These are phyloP conservation scores for Ostrea denselamellosa DNA, from an alignment of 1,140 invertebrate genomes.

Conservation along the genomic window DNA sequence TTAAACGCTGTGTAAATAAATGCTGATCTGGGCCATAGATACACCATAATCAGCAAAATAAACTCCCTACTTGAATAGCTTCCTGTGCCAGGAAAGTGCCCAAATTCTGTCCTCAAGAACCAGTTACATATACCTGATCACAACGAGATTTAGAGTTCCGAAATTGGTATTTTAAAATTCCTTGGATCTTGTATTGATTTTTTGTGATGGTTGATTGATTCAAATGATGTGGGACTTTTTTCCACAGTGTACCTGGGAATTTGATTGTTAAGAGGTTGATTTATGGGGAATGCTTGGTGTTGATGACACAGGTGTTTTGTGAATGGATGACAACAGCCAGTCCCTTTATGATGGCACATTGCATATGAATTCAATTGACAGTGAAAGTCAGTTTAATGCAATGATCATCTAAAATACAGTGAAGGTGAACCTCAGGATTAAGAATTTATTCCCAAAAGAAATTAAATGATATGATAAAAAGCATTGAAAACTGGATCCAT, in stretches of 20 bases:
- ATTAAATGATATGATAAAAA: constrained; percentile 12
- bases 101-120: constrained; percentile 16
- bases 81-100: constrained; percentile 13
- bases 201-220: neutral
- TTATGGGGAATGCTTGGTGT: neutral
- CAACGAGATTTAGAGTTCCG: neutral
- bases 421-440: neutral
- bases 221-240: neutral
- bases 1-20: constrained; percentile 4
- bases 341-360: neutral
- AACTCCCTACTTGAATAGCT: constrained; percentile 18
- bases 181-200: neutral
- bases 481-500: neutral
- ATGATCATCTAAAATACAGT: neutral
- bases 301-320: neutral
- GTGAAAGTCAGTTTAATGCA: neutral
- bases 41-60: constrained; percentile 29
- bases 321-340: neutral
- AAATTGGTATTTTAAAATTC: constrained; percentile 16
- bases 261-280: neutral
- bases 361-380: neutral
- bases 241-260: neutral
- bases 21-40: constrained; percentile 36
- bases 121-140: neutral
- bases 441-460: neutral